These are phyloP conservation scores for Odontamblyopus rebecca DNA, from an alignment of 2,797 vertebrate species.

Conservation along the genomic window DNA sequence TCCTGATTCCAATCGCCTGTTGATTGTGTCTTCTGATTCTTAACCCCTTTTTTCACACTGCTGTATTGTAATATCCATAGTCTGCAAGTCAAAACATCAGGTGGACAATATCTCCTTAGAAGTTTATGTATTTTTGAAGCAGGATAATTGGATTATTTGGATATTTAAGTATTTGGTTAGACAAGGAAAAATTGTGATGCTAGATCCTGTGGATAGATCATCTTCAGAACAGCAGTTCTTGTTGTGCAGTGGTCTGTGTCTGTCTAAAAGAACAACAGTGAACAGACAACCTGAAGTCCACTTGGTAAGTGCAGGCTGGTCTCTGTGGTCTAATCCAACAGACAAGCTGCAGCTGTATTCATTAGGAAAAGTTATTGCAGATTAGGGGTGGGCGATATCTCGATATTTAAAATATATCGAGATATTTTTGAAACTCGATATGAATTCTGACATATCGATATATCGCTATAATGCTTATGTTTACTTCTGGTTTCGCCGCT, in stretches of 20 bases:
- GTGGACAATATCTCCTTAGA: background rate
- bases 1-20: background rate
- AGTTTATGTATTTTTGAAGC: background rate
- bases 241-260: background rate
- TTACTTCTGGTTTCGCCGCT: too few relatives aligned
- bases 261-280: background rate
- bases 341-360: background rate
- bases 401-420: too few relatives aligned
- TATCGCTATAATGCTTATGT: too few relatives aligned
- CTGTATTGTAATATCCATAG: background rate
- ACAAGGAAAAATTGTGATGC: background rate
- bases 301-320: background rate
- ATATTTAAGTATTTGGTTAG: background rate
- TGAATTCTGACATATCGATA: too few relatives aligned
- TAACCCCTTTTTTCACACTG: background rate
- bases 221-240: constrained; percentile 6
- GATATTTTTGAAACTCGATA: too few relatives aligned
- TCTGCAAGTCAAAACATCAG: background rate
- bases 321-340: background rate
- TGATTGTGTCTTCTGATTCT: background rate
- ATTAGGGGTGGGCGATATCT: too few relatives aligned
- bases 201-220: background rate
- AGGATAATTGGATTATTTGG: background rate
- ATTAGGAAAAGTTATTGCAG: background rate
- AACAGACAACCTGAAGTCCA: background rate